Conservation (phyloP, 1,140 invertebrate species). For the Meloidogyne exigua region DNA sequence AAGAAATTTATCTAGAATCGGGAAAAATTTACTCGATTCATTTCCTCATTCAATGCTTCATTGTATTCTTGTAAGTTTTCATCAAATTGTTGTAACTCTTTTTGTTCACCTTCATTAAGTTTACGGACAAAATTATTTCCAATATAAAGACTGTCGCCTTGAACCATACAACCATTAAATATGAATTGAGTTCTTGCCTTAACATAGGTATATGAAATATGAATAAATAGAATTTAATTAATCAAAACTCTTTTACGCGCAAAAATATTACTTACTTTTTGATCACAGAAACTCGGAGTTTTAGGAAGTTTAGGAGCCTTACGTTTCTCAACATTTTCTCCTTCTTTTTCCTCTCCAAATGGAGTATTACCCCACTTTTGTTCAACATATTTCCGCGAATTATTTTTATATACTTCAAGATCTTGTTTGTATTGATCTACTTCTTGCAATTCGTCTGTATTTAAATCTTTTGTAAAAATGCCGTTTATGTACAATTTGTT, state of each 20-base stretch:
- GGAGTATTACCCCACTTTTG: neutral
- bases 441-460: neutral
- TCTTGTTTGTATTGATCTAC: neutral
- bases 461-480: neutral
- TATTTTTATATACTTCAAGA: neutral
- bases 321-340: neutral
- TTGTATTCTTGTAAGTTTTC: neutral
- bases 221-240: too few species aligned
- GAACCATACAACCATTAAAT: neutral
- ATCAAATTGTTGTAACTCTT: neutral
- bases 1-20: too few species aligned
- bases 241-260: neutral
- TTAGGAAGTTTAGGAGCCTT: conserved; percentile 42
- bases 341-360: neutral
- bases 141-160: neutral
- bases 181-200: neutral
- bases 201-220: neutral
- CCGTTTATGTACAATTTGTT: neutral
- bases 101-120: neutral
- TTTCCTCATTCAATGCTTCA: neutral
- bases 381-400: neutral
- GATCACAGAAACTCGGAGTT: conserved; percentile 40
- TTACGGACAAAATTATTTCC: neutral
- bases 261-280: neutral
- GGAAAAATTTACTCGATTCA: neutral